Base-by-base conservation (phyloP, 2,888 invertebrate species). In the Apodemia zela region DNA sequence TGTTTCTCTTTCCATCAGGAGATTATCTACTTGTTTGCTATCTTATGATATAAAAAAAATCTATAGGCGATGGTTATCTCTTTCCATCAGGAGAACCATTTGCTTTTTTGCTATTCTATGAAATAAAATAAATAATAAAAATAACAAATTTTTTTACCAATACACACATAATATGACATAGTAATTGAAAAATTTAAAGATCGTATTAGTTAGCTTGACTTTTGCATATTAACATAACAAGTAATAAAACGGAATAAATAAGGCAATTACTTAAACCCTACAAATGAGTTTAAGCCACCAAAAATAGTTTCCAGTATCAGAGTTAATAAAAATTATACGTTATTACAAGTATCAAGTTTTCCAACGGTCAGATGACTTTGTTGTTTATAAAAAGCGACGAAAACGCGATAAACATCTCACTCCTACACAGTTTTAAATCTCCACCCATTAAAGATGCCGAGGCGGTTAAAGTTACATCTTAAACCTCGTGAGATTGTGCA, bases 361-460 rank as follows among this genome's bases (percentile, higher is more conserved):
- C 54, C 54, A 57, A 29, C 54, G 15, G 10, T 21, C 6, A 29
- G 25, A 57, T n/a, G 25, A 57, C 29, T 33, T 17, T 47, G 35
- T 51, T 38, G 51, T 17, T 47, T 57, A 58, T 59, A 45, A 38
- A 35, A 59, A 11, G 33, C 59, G 54, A 57, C 54, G 54, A 57
- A 57, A 57, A 15, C 25, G 6, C 15, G 54, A 57, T 57, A 57
- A 29, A 57, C 54, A 57, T 57, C 54, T 54, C 21, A 57, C 54
- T 25, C 54, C 54, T 57, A 57, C 54, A 54, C 54, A 57, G 25
- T 15, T 57, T 57, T 57, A 57, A 57, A 57, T 57, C 45, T 47
- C 45, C 45, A 47, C 45, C 45, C 17, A n/a, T 47, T 47, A 47
- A 47, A n/a, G 45, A 47, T 8, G 45, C 8, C n/a, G 45, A n/a